A percentile compares a stretch with the other conserved stretches of the same genome.
phyloP scores from a whole-genome alignment of 2,888 invertebrate genomes.

The Acanthopleura granulata region DNA sequence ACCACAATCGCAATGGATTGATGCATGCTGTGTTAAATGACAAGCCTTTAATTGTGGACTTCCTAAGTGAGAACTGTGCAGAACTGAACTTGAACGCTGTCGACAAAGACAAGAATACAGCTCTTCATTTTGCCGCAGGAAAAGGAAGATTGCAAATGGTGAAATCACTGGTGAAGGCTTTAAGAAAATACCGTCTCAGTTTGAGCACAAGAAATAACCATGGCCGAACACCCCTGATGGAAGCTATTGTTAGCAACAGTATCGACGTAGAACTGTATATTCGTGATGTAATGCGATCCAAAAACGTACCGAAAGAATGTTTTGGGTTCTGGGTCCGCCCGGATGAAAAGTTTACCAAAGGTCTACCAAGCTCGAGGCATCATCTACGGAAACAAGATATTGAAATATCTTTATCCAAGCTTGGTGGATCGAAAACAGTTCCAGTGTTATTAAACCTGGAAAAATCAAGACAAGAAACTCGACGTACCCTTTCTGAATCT shows the following conservation, averaged over 20 bases:
- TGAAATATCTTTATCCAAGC: not conserved
- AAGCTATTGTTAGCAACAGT: not conserved
- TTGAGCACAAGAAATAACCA: not conserved
- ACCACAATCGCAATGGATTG: not conserved
- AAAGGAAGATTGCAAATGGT: not conserved
- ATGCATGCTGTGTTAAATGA: slow-evolving; percentile 11
- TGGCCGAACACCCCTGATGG: not conserved
- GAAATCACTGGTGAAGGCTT: not conserved
- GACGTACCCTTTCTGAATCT: not conserved
- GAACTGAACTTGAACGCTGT: slow-evolving; percentile 6
- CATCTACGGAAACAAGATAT: not conserved
- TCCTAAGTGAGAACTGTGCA: not conserved
- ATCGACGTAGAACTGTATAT: not conserved
- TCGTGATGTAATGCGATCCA: not conserved
- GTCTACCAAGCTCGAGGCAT: not conserved
- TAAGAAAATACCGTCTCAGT: not conserved
- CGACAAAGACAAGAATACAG: slow-evolving; percentile 1
- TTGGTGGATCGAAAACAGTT: not conserved
- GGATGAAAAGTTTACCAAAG: not conserved
- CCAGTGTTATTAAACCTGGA: not conserved
- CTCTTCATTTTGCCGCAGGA: not conserved
- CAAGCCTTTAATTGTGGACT: slow-evolving; percentile 6
- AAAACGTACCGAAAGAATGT: not conserved
- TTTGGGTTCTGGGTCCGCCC: not conserved
- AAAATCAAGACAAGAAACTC: not conserved